Percentiles rank a stretch among this genome's conserved stretches.
Conservation (phyloP, 2,113 vertebrate species). For the Trinectes maculatus region DNA sequence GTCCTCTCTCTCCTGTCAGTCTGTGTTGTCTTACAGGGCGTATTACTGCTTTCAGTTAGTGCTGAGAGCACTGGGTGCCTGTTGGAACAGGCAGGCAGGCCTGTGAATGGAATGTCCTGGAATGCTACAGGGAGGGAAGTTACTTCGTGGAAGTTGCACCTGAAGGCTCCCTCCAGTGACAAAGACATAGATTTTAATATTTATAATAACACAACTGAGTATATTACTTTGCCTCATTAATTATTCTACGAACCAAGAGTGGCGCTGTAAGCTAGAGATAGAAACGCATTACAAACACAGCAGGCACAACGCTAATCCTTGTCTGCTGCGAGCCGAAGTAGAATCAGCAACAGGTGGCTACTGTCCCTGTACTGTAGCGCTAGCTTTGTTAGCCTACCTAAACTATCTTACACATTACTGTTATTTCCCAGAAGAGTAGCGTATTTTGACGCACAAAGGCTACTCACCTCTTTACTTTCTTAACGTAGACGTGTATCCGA, state of each 20-base stretch:
- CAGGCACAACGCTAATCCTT: slow-evolving; percentile 43
- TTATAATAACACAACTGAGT: no score
- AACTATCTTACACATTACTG: slow-evolving; percentile 13
- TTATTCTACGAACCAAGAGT: no score
- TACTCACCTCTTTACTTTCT: slow-evolving; percentile 38
- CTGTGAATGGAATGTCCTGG: slow-evolving; percentile 60
- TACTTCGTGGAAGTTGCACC: slow-evolving; percentile 5
- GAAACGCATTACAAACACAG: slow-evolving; percentile 6
- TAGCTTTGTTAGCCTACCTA: slow-evolving; percentile 42
- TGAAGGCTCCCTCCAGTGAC: neutral
- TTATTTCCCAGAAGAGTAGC: neutral
- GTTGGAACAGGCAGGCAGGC: slow-evolving; percentile 61
- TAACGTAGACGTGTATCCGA: neutral
- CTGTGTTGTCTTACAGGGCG: slow-evolving; percentile 29
- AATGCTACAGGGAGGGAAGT: slow-evolving; percentile 9
- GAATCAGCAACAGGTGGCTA: slow-evolving; percentile 69
- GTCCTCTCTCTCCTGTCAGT: slow-evolving; percentile 5
- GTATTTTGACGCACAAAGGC: rapidly evolving
- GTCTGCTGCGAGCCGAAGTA: slow-evolving; percentile 11
- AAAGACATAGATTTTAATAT: neutral
- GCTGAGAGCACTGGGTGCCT: slow-evolving; percentile 31
- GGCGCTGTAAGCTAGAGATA: slow-evolving; percentile 12
- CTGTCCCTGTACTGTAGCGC: slow-evolving; percentile 19
- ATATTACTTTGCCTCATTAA: no score
- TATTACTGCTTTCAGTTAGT: slow-evolving; percentile 12